A percentile compares a stretch with the other conserved stretches of the same genome.
phyloP scores from a whole-genome alignment of 2,113 vertebrate species.

The Anguilla japonica region DNA sequence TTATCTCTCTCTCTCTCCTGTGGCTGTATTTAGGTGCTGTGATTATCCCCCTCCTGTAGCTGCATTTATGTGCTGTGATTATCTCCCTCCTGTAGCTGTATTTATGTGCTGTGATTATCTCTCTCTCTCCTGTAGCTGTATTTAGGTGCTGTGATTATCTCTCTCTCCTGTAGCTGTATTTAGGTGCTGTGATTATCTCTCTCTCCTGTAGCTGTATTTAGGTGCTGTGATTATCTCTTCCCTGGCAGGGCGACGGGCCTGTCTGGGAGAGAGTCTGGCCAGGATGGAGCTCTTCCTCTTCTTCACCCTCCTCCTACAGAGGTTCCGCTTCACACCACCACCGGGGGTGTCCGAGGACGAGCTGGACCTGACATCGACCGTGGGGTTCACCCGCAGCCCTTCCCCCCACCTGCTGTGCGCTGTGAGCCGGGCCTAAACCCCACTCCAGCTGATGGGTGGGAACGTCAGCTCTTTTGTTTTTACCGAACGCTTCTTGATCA shows the following conservation, averaged over 20 bases:
- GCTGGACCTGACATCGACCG: conserved; percentile 65
- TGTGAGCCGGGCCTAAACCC: conserved; percentile 34
- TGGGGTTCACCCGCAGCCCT: conserved; percentile 64
- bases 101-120: conserved; percentile 28
- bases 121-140: conserved; percentile 15
- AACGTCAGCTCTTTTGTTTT: too few relatives aligned
- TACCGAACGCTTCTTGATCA: too few relatives aligned
- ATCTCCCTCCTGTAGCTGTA: conserved; percentile 45
- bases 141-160: too few relatives aligned
- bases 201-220: conserved; percentile 46
- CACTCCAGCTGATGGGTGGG: background rate
- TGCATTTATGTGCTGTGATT: too few relatives aligned
- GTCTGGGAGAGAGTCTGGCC: too few relatives aligned
- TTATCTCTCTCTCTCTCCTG: conserved; percentile 46
- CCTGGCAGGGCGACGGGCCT: too few relatives aligned
- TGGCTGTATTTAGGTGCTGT: too few relatives aligned
- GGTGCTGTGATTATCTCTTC: conserved; percentile 45
- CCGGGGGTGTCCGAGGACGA: conserved; percentile 62
- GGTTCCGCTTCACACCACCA: conserved; percentile 64
- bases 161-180: background rate
- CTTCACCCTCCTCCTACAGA: conserved; percentile 68
- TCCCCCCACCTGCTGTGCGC: conserved; percentile 68
- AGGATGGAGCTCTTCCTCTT: conserved; percentile 36
- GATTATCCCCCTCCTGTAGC: background rate
- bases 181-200: background rate